These are phyloP conservation scores for Nomada goodeniana DNA, from an alignment of 2,888 invertebrate species.

Conservation along the genomic window DNA sequence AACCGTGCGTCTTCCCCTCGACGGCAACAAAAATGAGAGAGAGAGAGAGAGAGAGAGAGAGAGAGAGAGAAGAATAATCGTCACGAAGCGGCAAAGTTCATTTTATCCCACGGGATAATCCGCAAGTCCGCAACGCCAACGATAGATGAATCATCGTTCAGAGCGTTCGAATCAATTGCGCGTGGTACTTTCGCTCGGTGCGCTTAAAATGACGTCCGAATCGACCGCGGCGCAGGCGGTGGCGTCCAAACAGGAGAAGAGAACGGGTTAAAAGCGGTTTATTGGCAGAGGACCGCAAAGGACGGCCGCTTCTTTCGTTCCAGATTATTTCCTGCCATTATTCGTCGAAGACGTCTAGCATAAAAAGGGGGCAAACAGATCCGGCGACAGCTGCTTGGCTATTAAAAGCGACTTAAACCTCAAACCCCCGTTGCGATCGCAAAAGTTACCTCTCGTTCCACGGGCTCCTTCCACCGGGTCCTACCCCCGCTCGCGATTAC, in stretches of 20 bases:
- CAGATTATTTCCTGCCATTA: constrained; percentile 72
- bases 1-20: no score
- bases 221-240: neutral
- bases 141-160: neutral
- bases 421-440: constrained; percentile 66
- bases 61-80: no score
- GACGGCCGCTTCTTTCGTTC: constrained; percentile 57
- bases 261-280: constrained; percentile 64
- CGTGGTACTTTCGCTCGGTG: constrained; percentile 15
- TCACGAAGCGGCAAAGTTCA: neutral
- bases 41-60: neutral
- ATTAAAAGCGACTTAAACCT: constrained; percentile 83
- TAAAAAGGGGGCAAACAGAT: constrained; percentile 74
- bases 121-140: neutral
- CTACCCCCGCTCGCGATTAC: constrained; percentile 55
- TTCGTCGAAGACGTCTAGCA: constrained; percentile 70
- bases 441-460: constrained; percentile 57
- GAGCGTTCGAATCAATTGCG: constrained; percentile 19
- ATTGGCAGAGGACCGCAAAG: constrained; percentile 56
- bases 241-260: constrained; percentile 16
- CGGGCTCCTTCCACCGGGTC: constrained; percentile 21
- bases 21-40: neutral
- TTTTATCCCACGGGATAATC: neutral
- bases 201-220: constrained; percentile 20
- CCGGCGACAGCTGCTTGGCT: constrained; percentile 81